Base-by-base conservation (phyloP, 2,888 invertebrate genomes). In the Ramazzottius varieornatus region DNA sequence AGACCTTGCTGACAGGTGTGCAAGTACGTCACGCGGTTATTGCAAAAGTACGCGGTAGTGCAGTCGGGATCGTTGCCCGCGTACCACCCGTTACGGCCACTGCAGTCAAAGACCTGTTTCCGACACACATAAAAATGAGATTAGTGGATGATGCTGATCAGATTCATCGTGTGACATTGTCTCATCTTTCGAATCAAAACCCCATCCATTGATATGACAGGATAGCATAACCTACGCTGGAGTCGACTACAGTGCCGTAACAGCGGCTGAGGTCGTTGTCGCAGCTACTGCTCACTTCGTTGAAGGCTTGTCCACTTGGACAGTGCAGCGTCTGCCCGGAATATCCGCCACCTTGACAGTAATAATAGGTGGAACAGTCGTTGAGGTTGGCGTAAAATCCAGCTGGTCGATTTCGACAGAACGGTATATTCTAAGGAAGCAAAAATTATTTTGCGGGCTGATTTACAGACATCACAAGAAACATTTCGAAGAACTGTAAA, bases 21-120 rank as follows among this genome's bases (percentile, higher is more conserved):
- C 54, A n/a, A 8, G 29, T 54, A 54, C 20, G 16, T 24, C n/a
- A 54, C 4, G 20, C 54, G 16, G 54, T 8, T 24, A 24, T 54
- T 54, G 54, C 54, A 54, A 24, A 16, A 54, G 54, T 16, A 54
- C 16, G 54, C 54, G 4, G 8, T 4, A 4, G 4, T 8, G 54
- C 54, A 54, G 54, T 54, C 24, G 20, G 54, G 54, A 54, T 54
- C 54, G 54, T 29, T 54, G 24, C 54, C 54, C 54, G 13, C 4
- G 29, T 54, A 54, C 54, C 54, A 54, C 4, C 54, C 54, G 54
- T 4, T n/a, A 24, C 54, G 54, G 54, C 54, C 54, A 29, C 16
- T 54, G 54, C 54, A 54, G 29, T 54, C 54, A 24, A 54, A 54
- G 24, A 54, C 54, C 54, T 54, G 54, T 40, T 40, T 40, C n/a